Evolutionary conservation across 92 coral and sea anemone genomes (phyloP), one percentile per base, ranked within the genome.

Genomic region (Paramuricea clavata): DNA sequence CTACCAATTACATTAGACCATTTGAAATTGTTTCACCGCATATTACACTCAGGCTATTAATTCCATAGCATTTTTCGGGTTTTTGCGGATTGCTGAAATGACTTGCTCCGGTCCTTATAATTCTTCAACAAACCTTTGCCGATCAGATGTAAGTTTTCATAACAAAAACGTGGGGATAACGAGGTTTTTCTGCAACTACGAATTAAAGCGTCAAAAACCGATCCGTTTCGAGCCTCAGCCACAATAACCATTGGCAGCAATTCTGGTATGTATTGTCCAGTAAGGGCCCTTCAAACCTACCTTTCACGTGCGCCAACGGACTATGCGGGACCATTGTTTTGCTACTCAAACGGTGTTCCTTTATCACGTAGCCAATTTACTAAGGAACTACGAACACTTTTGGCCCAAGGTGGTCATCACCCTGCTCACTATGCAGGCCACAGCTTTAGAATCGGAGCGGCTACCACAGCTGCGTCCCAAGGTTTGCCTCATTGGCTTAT

Each of bases 51-150:
- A 0, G 83, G 86, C 89, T 0, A 73, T 81, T 25, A 84, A 83
- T 81, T 62, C 86, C 2, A 27, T 89, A 0, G 92, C 89, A 0
- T 89, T 89, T 56, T 89, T 89, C 42, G 89, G 89, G 21, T 86
- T 85, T 28, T 56, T 85, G 8, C 41, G 86, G 32, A 50, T 89
- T 6, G 82, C 89, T 25, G 89, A 89, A 44, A 44, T 89, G 28
- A 89, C 92, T 25, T 85, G 89, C 69, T 67, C 75, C 71, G 9
- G 27, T 2, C 28, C 4, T 3, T 85, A 12, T 36, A 26, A 73
- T 25, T 43, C n/a, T 9, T 56, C 74, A 0, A 78, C 23, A 6
- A 85, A 89, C 44, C 49, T 89, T 16, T 28, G 86, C 57, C 84
- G 41, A 19, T 43, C 42, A 16, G 92, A 89, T 41, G 34, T 89